A percentile compares a stretch with the other conserved stretches of the same genome.
phyloP scores from a whole-genome alignment of 2,113 vertebrate genomes.

The Caranx ignobilis region DNA sequence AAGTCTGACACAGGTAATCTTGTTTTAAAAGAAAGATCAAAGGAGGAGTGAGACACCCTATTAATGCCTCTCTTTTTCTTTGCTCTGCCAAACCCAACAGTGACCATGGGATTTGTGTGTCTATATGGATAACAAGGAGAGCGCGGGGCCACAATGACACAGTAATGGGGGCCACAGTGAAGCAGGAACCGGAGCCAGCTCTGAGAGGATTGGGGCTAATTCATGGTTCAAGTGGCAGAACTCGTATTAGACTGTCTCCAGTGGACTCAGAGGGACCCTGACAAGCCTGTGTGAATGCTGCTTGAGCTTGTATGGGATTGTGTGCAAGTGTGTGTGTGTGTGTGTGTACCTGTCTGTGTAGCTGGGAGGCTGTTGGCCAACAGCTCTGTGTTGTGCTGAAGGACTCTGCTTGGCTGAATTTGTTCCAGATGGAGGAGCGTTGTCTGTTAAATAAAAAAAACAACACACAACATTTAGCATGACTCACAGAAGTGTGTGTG shows the following conservation, averaged over 20 bases:
- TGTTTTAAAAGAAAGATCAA: constrained; percentile 70
- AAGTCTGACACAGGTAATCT: constrained; percentile 74
- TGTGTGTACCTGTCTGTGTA: constrained; percentile 77
- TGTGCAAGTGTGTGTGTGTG: background rate
- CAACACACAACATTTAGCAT: background rate
- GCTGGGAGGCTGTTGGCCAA: constrained; percentile 85
- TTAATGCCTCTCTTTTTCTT: constrained; percentile 46
- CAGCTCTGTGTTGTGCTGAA: constrained; percentile 88
- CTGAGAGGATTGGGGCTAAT: constrained; percentile 38
- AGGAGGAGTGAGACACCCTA: constrained; percentile 50
- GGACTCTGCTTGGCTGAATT: constrained; percentile 96
- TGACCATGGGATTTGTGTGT: constrained; percentile 40
- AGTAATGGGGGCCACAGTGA: constrained; percentile 22
- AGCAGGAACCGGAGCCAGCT: constrained; percentile 28
- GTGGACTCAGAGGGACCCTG: constrained; percentile 12
- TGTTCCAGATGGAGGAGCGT: constrained; percentile 91
- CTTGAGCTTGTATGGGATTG: background rate
- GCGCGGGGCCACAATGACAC: constrained; percentile 14
- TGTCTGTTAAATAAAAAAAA: constrained; percentile 83
- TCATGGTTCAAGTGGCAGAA: constrained; percentile 42
- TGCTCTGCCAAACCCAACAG: constrained; percentile 31
- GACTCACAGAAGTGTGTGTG: background rate
- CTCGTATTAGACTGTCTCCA: constrained; percentile 24
- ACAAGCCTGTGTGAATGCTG: constrained; percentile 16
- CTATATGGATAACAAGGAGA: constrained; percentile 40